Base-by-base conservation (phyloP, 37 sponge, comb jelly and placozoan genomes). In the Halisarca cf. caerulea region DNA sequence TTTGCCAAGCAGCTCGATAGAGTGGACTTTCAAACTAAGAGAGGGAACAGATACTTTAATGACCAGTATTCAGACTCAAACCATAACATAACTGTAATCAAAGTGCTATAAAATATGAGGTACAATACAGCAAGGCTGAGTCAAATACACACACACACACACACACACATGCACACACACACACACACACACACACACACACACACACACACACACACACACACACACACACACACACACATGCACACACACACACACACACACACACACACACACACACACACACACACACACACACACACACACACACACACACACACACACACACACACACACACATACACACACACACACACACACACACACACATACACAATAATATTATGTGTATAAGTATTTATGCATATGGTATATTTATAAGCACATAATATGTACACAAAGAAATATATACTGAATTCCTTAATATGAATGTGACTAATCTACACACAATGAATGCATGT, bases 161-260 rank as follows among this genome's bases (percentile, higher is more conserved):
- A 7, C 6, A 15, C 5, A 62, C 7, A 15, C 64, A 7, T 62
- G 64, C 18, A n/a, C 6, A 6, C 15, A 62, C 51, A 47, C 11
- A 47, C 11, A 47, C 39, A 72, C 5, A 4, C 17, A 72, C 41
- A 72, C 74, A 72, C 40, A 72, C 74, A 72, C 41, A 35, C 74
- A 72, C 74, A 72, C 39, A 37, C 74, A 72, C 40, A 36, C 74
- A 72, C 41, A 72, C 36, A 78, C 79, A 73, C 39, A 36, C 74
- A 73, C 40, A 36, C 74, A 37, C n/a, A 23, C 40, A 47, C 51
- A 47, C 51, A 47, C 51, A 47, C 51, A 47, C 51, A 47, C 51
- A 47, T 11, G 11, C 51, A 47, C 51, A 47, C 51, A 47, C 51
- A 47, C 51, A 47, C 11, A 11, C 51, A 47, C 40, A 37, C 34